phyloP scores from a whole-genome alignment of 2,888 invertebrate genomes.

The Lepetodrilus schrolli region DNA sequence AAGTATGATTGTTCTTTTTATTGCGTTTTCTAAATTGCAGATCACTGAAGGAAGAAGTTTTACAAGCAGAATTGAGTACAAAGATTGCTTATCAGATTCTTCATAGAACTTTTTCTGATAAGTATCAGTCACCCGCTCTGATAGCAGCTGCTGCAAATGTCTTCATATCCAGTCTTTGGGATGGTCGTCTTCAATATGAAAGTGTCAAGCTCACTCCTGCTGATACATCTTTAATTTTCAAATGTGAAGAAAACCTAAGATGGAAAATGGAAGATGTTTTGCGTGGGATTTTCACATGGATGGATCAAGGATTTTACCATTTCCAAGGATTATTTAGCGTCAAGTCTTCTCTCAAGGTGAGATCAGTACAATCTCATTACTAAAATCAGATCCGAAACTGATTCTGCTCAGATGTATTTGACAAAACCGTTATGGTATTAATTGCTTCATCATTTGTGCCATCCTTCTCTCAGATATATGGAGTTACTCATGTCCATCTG shows the following conservation, averaged over 20 bases:
- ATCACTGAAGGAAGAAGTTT: neutral
- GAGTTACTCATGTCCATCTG: no score
- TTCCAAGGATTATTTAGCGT: neutral
- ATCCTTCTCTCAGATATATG: no score
- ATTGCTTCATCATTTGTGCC: no score
- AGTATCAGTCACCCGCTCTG: neutral
- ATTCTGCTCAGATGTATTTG: no score
- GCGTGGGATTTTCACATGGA: neutral
- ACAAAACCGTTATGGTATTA: no score
- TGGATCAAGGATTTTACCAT: neutral
- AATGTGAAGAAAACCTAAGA: neutral
- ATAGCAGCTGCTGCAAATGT: neutral
- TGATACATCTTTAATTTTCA: neutral
- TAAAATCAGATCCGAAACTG: no score
- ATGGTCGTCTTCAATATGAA: neutral
- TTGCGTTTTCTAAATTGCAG: no score
- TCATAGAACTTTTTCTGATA: neutral
- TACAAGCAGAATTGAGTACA: neutral
- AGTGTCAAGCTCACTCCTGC: neutral
- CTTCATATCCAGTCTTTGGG: neutral
- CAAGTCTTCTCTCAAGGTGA: neutral
- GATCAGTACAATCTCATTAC: no score
- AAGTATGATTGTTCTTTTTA: no score
- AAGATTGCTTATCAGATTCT: neutral
- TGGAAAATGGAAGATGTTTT: neutral